A percentile compares a stretch with the other conserved stretches of the same genome.
phyloP scores from a whole-genome alignment of 2,888 invertebrate genomes.

The Nemurella pictetii region DNA sequence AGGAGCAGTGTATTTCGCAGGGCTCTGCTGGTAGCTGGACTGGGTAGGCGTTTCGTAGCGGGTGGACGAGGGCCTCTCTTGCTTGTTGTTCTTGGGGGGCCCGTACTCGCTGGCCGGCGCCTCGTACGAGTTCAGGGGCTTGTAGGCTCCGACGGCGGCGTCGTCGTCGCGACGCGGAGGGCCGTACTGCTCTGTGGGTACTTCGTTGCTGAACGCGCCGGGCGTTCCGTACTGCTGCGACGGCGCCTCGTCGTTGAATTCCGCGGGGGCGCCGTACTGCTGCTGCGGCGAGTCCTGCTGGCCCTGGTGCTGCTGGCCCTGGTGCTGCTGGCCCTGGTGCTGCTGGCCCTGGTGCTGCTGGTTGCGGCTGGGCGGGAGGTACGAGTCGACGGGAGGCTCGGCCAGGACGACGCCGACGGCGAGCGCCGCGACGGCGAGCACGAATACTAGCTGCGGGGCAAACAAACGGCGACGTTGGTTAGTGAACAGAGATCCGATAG shows the following conservation, averaged over 20 bases:
- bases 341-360: not conserved
- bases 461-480: not conserved
- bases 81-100: constrained; percentile 25
- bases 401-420: constrained; percentile 27
- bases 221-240: constrained; percentile 51
- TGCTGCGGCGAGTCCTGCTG: constrained; percentile 44
- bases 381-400: constrained; percentile 33
- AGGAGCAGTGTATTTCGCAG: not conserved
- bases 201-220: constrained; percentile 33
- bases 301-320: not conserved
- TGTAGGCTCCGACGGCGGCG: constrained; percentile 44
- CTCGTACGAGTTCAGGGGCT: not conserved
- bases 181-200: constrained; percentile 38
- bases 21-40: constrained; percentile 30
- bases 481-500: too few relatives aligned
- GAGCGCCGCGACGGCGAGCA: constrained; percentile 3
- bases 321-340: not conserved
- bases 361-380: constrained; percentile 27
- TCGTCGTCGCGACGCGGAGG: constrained; percentile 48
- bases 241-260: constrained; percentile 14
- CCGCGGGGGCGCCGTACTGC: constrained; percentile 47
- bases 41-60: constrained; percentile 50
- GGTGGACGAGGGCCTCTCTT: constrained; percentile 43
- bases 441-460: not conserved
- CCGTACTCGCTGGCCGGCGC: constrained; percentile 39